These are phyloP conservation scores for Heliconius melpomene DNA, from an alignment of 1,140 invertebrate genomes.

Conservation along the genomic window DNA sequence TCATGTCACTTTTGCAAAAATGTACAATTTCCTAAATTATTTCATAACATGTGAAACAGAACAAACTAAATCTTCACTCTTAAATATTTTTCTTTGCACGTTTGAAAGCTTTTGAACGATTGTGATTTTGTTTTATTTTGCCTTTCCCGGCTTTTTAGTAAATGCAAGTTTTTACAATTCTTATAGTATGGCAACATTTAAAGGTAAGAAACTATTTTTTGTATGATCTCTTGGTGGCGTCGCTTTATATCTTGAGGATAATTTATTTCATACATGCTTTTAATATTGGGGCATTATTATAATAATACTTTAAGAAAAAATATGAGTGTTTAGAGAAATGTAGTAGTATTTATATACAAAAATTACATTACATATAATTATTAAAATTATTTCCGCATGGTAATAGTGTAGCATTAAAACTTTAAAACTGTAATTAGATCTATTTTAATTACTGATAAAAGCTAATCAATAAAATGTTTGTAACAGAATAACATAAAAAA, in stretches of 20 bases:
- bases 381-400: too few relatives aligned
- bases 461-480: too few relatives aligned
- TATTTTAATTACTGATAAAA: too few relatives aligned
- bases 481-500: too few relatives aligned
- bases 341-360: too few relatives aligned
- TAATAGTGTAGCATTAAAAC: too few relatives aligned
- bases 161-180: slow-evolving; percentile 50
- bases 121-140: slow-evolving; percentile 79
- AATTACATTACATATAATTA: too few relatives aligned
- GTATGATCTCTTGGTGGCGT: slow-evolving; percentile 30
- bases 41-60: slow-evolving; percentile 23
- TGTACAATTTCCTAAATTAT: not conserved
- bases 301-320: not conserved
- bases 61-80: not conserved
- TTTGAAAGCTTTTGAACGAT: slow-evolving; percentile 80
- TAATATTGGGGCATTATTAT: slow-evolving; percentile 30
- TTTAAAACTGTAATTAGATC: too few relatives aligned
- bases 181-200: slow-evolving; percentile 47
- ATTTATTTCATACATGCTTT: slow-evolving; percentile 76
- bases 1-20: not conserved
- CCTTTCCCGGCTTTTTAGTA: slow-evolving; percentile 51
- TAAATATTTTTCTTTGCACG: slow-evolving; percentile 52
- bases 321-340: too few relatives aligned
- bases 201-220: slow-evolving; percentile 57
- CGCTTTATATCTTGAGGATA: slow-evolving; percentile 39